A percentile compares a stretch with the other conserved stretches of the same genome.
Evolutionary conservation across 2,797 vertebrate genomes (phyloP).

Genomic region (Protonibea diacanthus): DNA sequence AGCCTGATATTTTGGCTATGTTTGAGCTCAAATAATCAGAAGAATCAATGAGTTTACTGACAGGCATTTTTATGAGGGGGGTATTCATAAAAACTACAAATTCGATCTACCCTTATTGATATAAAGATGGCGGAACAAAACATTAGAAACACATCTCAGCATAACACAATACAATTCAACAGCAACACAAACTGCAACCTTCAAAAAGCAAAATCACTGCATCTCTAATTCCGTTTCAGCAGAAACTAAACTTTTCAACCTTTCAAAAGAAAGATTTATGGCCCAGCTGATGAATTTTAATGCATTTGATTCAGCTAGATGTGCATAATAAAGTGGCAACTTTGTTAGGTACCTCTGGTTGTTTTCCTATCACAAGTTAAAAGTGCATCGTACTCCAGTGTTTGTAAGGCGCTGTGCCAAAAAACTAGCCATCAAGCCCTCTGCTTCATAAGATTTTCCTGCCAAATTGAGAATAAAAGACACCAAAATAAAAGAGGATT

Average conservation of each 20-base stretch:
- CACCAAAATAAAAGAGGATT: slow-evolving; percentile 3
- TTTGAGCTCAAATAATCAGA: slow-evolving; percentile 31
- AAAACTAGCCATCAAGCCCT: slow-evolving; percentile 1
- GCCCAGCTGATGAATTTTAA: background rate
- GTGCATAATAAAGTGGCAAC: slow-evolving; percentile 16
- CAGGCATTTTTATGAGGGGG: background rate
- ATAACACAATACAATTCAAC: slow-evolving; percentile 13
- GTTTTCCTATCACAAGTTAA: slow-evolving; percentile 22
- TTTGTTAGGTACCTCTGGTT: slow-evolving; percentile 8
- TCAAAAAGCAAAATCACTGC: slow-evolving; percentile 5
- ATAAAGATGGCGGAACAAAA: slow-evolving; percentile 1
- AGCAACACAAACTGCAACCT: slow-evolving; percentile 4
- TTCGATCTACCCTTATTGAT: slow-evolving; percentile 1
- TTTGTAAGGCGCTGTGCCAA: background rate
- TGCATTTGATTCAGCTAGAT: background rate
- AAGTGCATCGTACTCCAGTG: background rate
- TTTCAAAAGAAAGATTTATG: background rate
- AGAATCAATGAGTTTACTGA: slow-evolving; percentile 21
- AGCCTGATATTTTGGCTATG: slow-evolving; percentile 26
- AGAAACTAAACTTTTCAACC: background rate
- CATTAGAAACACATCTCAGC: background rate
- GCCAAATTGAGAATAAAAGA: slow-evolving; percentile 10
- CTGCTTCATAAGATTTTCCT: background rate
- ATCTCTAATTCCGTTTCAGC: background rate
- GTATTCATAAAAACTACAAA: slow-evolving; percentile 26